Base-by-base conservation (phyloP, 2,888 invertebrate genomes). In the Metopia argyrocephala region DNA sequence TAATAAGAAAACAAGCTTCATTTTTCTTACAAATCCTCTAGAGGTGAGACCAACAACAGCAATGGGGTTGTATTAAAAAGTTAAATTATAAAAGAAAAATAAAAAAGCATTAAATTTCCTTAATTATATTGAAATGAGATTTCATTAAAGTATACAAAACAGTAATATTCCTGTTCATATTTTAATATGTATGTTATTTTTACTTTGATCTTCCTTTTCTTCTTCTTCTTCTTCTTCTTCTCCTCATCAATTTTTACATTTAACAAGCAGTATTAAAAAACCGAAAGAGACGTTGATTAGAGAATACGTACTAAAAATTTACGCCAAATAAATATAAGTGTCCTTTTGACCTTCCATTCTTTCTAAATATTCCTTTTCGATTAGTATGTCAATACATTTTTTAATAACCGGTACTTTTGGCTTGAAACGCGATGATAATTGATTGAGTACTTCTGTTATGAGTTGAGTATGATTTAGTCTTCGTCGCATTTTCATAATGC, bases 351-450 rank as follows among this genome's bases (percentile, higher is more conserved):
- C 98, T 88, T 98, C 98, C 84, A 97, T 97, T 89, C 99, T 94
- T 89, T 98, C 98, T 89, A 99, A 91, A 91, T 99, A 99, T 91
- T 99, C 99, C 91, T 99, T 99, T 91, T 99, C 99, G 88, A 99
- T 99, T 87, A 99, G 93, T 88, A 98, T 98, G 92, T 99, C 99
- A 92, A 99, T 99, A 92, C 99, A 99, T 95, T 98, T 98, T 96
- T 99, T 99, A 88, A 99, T 98, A 86, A 98, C 95, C 87, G 97
- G 97, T 82, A 99, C 98, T 91, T 97, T 93, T 27, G 99, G 99
- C 91, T 98, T 99, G 92, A 99, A 99, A 87, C 99, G 93, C 50
- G 96, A 94, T 5, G 96, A 96, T 61, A 99, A 92, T 91, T 99
- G 99, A 91, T 97, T 97, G 85, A 99, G 93, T 75, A 99, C 99